These are phyloP conservation scores for Pandemis corylana DNA, from an alignment of 2,888 invertebrate species.

Conservation along the genomic window DNA sequence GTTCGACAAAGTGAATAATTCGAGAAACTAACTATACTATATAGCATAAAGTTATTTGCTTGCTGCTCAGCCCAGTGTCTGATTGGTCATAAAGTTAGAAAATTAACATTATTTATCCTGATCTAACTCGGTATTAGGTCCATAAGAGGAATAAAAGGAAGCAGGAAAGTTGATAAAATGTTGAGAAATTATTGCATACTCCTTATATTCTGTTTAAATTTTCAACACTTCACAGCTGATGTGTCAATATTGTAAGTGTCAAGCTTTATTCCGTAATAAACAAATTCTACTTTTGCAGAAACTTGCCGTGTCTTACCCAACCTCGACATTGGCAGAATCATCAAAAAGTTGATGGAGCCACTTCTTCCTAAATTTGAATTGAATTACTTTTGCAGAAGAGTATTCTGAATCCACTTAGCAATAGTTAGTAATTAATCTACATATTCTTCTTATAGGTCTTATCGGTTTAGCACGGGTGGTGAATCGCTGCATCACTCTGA, in stretches of 20 bases:
- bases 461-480: constrained; percentile 43
- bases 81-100: no score
- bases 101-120: no score
- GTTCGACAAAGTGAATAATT: background rate
- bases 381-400: no score
- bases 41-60: background rate
- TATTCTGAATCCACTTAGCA: background rate
- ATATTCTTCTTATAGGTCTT: constrained; percentile 51
- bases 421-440: background rate
- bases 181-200: background rate
- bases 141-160: background rate
- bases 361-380: no score
- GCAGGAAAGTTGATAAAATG: constrained; percentile 6
- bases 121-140: background rate
- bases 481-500: constrained; percentile 51
- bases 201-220: constrained; percentile 14
- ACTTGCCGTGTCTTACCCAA: no score
- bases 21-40: no score
- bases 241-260: constrained; percentile 25
- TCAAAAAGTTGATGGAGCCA: no score
- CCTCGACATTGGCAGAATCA: no score
- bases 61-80: no score
- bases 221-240: constrained; percentile 28
- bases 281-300: no score
- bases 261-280: no score